Evolutionary conservation across 92 coral and sea anemone species (phyloP).

Genomic region (Metridium senile): DNA sequence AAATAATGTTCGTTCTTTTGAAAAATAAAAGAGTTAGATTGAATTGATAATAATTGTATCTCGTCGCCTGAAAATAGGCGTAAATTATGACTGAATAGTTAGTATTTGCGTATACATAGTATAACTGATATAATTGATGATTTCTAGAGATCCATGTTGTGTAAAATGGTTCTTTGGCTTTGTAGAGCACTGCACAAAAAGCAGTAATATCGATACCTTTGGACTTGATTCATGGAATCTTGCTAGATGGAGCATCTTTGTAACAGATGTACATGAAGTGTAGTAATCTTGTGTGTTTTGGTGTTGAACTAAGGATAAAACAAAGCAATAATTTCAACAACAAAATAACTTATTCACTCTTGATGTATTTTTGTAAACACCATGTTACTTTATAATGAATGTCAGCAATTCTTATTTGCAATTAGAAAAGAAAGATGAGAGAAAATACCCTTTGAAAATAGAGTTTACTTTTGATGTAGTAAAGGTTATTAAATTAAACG

Average conservation of each 20-base stretch:
- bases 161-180: background rate
- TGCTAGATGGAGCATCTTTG: background rate
- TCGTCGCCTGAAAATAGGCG: constrained; percentile 8
- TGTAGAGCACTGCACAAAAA: constrained; percentile 22
- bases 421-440: no score
- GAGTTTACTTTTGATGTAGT: no score
- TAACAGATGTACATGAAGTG: constrained; percentile 14
- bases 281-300: constrained; percentile 22
- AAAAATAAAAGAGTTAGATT: background rate
- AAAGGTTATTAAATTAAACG: no score
- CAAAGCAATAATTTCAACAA: constrained; percentile 15
- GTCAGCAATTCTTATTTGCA: no score
- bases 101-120: background rate
- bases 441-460: no score
- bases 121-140: background rate
- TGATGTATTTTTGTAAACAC: background rate
- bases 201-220: constrained; percentile 21
- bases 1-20: background rate
- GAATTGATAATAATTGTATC: background rate
- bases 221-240: background rate
- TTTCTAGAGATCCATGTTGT: background rate
- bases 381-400: no score
- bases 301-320: constrained; percentile 25
- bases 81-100: background rate
- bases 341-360: no score